Percentiles rank a stretch among this genome's conserved stretches.
phyloP scores from a whole-genome alignment of 1,140 invertebrate genomes.

The Acromyrmex charruanus region DNA sequence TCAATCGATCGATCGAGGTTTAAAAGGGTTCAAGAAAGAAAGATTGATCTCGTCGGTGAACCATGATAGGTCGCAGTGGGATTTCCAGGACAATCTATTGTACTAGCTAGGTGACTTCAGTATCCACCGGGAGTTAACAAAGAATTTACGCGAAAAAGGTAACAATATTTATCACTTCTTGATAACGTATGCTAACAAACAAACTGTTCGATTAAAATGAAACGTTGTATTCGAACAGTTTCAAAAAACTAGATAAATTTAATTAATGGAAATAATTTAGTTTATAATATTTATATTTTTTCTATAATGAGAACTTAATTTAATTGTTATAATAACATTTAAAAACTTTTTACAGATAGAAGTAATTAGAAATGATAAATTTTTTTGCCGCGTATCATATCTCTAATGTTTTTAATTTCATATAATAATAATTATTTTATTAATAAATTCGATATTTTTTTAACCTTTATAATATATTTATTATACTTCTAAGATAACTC shows the following conservation, averaged over 20 bases:
- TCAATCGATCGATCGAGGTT: conserved; percentile 49
- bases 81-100: conserved; percentile 57
- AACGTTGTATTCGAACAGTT: neutral
- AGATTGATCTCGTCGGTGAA: conserved; percentile 51
- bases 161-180: conserved; percentile 66
- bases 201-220: conserved; percentile 3
- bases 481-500: neutral
- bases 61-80: conserved; percentile 39
- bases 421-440: neutral
- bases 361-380: neutral
- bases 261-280: conserved; percentile 12
- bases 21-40: conserved; percentile 38
- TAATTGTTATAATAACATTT: neutral
- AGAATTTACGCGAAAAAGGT: conserved; percentile 67
- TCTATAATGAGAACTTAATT: neutral
- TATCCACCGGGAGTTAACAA: conserved; percentile 25
- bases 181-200: conserved; percentile 34
- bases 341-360: neutral
- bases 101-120: conserved; percentile 6
- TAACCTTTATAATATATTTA: neutral
- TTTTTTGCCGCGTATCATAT: neutral
- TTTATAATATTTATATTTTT: neutral
- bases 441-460: neutral
- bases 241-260: neutral
- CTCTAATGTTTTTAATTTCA: neutral